Percentiles rank a stretch among this genome's conserved stretches.
Conservation (phyloP, 2,888 invertebrate species). For the Caenorhabditis japonica region DNA sequence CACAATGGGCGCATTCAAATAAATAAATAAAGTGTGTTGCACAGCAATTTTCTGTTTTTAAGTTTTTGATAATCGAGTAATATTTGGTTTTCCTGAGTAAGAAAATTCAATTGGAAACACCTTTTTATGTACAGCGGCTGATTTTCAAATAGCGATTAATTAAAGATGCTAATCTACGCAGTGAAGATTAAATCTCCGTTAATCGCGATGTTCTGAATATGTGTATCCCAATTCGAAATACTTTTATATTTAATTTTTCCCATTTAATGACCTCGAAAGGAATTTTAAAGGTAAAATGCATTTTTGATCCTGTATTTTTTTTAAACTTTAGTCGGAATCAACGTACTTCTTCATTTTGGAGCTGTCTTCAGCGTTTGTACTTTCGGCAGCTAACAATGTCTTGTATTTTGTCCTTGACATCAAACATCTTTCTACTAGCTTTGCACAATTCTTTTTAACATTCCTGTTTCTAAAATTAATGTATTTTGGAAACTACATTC, state of each 20-base stretch:
- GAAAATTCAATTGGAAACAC: no score
- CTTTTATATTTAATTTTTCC: no score
- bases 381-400: slow-evolving; percentile 75
- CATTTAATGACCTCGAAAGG: neutral
- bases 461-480: slow-evolving; percentile 59
- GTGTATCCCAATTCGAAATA: neutral
- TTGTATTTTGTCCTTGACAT: slow-evolving; percentile 73
- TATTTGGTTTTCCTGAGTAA: no score
- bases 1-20: no score
- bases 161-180: no score
- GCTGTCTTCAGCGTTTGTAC: slow-evolving; percentile 69
- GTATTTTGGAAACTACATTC: slow-evolving; percentile 40
- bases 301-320: no score
- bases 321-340: slow-evolving; percentile 34
- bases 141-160: no score
- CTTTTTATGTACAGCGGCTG: no score
- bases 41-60: no score
- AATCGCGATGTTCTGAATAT: slow-evolving; percentile 3
- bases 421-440: slow-evolving; percentile 68
- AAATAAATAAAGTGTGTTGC: no score
- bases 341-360: slow-evolving; percentile 61
- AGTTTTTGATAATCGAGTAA: no score
- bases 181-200: slow-evolving; percentile 11
- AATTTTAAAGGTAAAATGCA: neutral
- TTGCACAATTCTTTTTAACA: slow-evolving; percentile 68